A percentile compares a stretch with the other conserved stretches of the same genome.
These are phyloP conservation scores for Metellina segmentata DNA, from an alignment of 2,888 invertebrate genomes.

Conservation along the genomic window DNA sequence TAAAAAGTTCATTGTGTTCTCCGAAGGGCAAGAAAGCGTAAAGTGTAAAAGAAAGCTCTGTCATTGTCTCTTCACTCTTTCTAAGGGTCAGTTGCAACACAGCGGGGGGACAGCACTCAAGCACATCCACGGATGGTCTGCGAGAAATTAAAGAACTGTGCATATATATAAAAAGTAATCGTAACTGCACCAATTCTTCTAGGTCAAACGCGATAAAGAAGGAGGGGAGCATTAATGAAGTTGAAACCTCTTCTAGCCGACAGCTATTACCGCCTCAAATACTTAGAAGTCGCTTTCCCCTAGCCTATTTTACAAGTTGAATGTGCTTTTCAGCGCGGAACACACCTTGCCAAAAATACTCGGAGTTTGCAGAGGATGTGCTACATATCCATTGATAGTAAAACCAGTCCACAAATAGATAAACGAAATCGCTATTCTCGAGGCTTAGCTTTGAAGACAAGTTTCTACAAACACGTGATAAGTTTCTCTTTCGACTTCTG, in stretches of 20 bases:
- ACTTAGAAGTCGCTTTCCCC: constrained; percentile 47
- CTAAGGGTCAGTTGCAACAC: neutral
- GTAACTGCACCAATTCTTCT: constrained; percentile 31
- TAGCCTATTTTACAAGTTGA: constrained; percentile 68
- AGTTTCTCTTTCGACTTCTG: neutral
- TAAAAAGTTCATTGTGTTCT: neutral
- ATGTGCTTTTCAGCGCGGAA: constrained; percentile 74
- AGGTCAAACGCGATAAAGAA: constrained; percentile 42
- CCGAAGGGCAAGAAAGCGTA: neutral
- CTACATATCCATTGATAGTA: constrained; percentile 71
- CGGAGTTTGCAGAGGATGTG: constrained; percentile 55
- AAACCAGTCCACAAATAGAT: constrained; percentile 59
- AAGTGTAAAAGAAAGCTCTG: neutral
- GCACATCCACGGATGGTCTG: neutral
- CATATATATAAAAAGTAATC: constrained; percentile 16
- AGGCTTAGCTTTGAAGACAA: neutral
- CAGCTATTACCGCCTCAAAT: constrained; percentile 51
- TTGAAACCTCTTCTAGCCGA: constrained; percentile 36
- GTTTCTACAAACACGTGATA: neutral
- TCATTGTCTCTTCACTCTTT: neutral
- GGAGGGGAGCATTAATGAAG: constrained; percentile 10
- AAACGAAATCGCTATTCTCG: constrained; percentile 17
- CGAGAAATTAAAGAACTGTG: neutral
- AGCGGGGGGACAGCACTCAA: neutral
- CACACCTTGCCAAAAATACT: constrained; percentile 74